Evolutionary conservation across 2,888 invertebrate genomes (phyloP), one percentile per base, ranked within the genome.

Genomic region (Argyresthia goedartella): DNA sequence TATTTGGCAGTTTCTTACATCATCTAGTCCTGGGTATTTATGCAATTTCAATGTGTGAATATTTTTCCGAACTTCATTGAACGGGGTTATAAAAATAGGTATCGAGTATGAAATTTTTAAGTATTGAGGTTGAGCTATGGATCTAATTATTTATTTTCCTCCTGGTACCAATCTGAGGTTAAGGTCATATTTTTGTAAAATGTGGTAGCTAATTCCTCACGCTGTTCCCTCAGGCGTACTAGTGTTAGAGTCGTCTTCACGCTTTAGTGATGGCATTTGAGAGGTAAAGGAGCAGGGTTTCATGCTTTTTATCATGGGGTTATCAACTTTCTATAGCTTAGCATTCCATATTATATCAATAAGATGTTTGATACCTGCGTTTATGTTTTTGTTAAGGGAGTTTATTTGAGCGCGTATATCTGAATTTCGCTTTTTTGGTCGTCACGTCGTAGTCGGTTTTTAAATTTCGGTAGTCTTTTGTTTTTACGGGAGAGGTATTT

Each of bases 11-110:
- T 47, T 47, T 34, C 34, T 13, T 11, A 47, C 34, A 7, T 34
- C 25, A 43, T 55, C 55, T 1, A n/a, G 47, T 4, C 54, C 54
- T 25, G 50, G 53, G 1, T 53, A 39, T 15, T 55, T 55, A 1
- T 49, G 43, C 1, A n/a, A 13, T 41, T 52, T 55, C 4, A 55
- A 39, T 10, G 4, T n/a, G n/a, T 16, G 45, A 1, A 55, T 1
- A 8, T 34, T 16, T 34, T 50, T 50, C 33, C 42, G 39, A 0
- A 53, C 44, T 39, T 55, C 53, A 11, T 41, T 50, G 51, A 0
- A 35, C 36, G 1, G 50, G 47, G n/a, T 43, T 10, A 11, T 41
- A 45, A 10, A 50, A 44, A 33, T 46, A 41, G 3, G 25, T n/a
- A 15, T 10, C 34, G 6, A 34, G 25, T 25, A 4, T 3, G 34